Conservation (phyloP, 2,113 vertebrate genomes). For the Donacobius atricapilla region DNA sequence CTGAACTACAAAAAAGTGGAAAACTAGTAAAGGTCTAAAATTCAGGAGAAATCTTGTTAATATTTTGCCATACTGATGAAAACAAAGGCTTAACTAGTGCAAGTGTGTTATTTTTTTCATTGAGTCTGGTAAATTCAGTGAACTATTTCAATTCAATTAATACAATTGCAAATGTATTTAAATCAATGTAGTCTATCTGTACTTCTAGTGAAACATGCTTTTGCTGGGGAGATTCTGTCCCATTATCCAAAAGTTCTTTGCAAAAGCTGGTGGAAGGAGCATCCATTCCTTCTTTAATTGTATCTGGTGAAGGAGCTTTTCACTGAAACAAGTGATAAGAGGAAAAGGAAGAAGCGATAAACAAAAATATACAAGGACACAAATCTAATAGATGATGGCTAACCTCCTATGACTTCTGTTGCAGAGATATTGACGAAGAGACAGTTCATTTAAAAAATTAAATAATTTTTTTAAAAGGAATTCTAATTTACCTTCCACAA, state of each 20-base stretch:
- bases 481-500: background rate
- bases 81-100: background rate
- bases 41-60: background rate
- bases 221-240: background rate
- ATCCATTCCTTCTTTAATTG: background rate
- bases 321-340: background rate
- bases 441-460: background rate
- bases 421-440: background rate
- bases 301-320: background rate
- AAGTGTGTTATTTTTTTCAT: background rate
- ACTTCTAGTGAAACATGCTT: background rate
- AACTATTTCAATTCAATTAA: background rate
- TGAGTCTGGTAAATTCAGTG: background rate
- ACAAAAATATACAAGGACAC: background rate
- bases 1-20: background rate
- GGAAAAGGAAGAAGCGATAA: background rate
- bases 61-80: background rate
- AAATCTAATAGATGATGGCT: background rate
- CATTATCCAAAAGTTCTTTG: background rate
- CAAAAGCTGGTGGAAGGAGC: background rate
- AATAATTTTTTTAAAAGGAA: background rate
- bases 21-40: background rate
- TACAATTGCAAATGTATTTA: background rate
- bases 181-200: background rate
- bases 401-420: background rate